Evolutionary conservation across 1,140 invertebrate species (phyloP), one percentile per base, ranked within the genome.

Genomic region (Halesus radiatus): DNA sequence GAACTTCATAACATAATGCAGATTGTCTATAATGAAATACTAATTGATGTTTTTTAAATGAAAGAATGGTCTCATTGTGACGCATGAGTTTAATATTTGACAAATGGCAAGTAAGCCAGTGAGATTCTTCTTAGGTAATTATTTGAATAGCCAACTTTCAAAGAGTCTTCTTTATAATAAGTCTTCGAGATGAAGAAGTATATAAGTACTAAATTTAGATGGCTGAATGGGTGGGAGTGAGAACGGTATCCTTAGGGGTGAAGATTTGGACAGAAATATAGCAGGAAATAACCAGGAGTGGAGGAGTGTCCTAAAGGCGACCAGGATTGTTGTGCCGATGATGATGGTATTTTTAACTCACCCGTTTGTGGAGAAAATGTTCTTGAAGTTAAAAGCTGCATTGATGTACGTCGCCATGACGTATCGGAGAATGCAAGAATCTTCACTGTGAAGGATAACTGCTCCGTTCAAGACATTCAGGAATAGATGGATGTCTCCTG

Each of bases 351-450:
- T 18, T 18, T 56, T 5, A 15, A 62, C 87, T 84, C 89, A 96
- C 93, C 98, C 98, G 88, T 99, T 99, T 5, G 96, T 98, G 6
- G 98, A 98, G 88, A 99, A 99, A 70, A 99, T 98, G 85, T 99
- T 99, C 88, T 99, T 99, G 87, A 99, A 99, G 90, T 99, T 98
- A 83, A 97, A 97, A 3, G 97, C 97, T 3, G 98, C 97, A 88
- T 99, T 99, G 75, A 99, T 97, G 85, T 98, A 99, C 0, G 98
- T 98, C 0, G 98, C 97, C 87, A 98, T 95, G 32, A 98, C 98
- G 86, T 98, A 97, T 86, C 99, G 90, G 29, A 99, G 91, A 84
- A 99, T 98, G 76, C 97, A 94, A 0, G 97, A 95, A 88, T 99
- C 98, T 90, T 99, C 98, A 85, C 97, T 97, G 87, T 99, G 98